A percentile compares a stretch with the other conserved stretches of the same genome.
Conservation (phyloP, 2,113 vertebrate species). For the Alethe diademata region DNA sequence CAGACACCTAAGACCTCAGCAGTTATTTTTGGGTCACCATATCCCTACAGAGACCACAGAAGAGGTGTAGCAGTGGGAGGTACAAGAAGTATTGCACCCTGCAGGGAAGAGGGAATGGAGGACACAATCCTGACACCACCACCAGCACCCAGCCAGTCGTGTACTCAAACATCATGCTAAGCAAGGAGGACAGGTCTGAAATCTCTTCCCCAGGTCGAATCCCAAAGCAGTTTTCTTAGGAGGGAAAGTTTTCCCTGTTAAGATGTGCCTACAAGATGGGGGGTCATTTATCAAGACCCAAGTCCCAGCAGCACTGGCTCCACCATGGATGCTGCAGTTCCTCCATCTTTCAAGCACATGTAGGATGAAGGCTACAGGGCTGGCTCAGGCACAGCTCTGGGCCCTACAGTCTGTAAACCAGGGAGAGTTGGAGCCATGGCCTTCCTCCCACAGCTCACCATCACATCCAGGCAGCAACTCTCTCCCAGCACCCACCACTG, state of each 20-base stretch:
- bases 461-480: fast-evolving
- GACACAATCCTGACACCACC: neutral
- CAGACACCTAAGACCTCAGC: neutral
- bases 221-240: neutral
- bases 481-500: neutral
- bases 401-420: neutral
- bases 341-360: neutral
- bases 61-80: neutral
- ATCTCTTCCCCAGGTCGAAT: neutral
- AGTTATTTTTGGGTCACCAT: neutral
- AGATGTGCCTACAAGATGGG: neutral
- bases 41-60: neutral
- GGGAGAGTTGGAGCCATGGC: neutral
- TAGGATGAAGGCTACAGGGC: neutral
- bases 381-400: neutral
- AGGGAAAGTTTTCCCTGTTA: neutral
- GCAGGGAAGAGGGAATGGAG: neutral
- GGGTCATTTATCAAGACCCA: neutral
- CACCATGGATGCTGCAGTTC: neutral
- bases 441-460: neutral
- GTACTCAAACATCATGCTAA: neutral
- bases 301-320: neutral
- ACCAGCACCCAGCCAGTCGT: fast-evolving
- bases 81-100: neutral
- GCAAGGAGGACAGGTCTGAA: neutral